Evolutionary conservation across 2,797 vertebrate genomes (phyloP).

Genomic region (Chaenodraco wilsoni): DNA sequence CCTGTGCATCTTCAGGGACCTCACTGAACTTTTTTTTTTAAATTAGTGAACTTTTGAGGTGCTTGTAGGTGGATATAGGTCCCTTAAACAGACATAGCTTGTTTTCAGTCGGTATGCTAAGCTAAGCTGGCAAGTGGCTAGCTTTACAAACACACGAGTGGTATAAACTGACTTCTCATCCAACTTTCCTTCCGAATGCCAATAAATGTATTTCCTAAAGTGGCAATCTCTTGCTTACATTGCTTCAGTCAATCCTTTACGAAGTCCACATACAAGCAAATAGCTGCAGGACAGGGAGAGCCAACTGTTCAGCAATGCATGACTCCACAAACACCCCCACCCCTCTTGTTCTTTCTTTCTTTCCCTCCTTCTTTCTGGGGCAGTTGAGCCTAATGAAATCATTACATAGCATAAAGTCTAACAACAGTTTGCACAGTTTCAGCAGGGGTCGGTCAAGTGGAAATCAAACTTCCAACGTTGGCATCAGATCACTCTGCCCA

Average conservation of each 20-base stretch:
- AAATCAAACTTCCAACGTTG: slow-evolving; percentile 39
- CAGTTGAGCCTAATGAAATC: slow-evolving; percentile 45
- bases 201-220: not conserved
- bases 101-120: not conserved
- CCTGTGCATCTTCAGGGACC: too few relatives aligned
- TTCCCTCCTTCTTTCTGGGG: slow-evolving; percentile 26
- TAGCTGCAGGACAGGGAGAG: slow-evolving; percentile 20
- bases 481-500: slow-evolving; percentile 31
- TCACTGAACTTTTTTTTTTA: too few relatives aligned
- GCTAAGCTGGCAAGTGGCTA: not conserved
- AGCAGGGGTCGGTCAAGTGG: slow-evolving; percentile 42
- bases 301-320: slow-evolving; percentile 41
- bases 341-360: slow-evolving; percentile 20
- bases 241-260: not conserved
- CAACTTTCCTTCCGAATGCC: not conserved
- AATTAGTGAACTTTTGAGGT: too few relatives aligned
- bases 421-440: slow-evolving; percentile 52
- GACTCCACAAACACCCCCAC: slow-evolving; percentile 18
- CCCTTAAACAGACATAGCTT: not conserved
- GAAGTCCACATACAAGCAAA: slow-evolving; percentile 9
- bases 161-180: not conserved
- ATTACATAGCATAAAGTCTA: slow-evolving; percentile 41
- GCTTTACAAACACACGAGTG: not conserved
- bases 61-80: not conserved
- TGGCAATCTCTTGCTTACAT: not conserved